These are phyloP conservation scores for Calameuta pallipes DNA, from an alignment of 2,888 invertebrate species.

Conservation along the genomic window DNA sequence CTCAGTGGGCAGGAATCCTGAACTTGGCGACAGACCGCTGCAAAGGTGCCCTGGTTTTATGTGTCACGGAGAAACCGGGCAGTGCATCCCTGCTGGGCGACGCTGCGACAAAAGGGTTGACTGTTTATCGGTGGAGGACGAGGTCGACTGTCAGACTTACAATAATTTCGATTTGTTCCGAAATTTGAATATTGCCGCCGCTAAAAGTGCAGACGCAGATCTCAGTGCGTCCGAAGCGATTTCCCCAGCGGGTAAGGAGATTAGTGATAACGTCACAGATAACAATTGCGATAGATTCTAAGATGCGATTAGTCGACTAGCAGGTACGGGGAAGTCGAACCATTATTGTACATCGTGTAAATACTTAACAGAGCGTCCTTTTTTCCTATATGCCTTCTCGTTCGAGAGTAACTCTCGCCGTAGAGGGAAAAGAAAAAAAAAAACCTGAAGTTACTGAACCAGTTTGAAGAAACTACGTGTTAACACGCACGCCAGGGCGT, in stretches of 20 bases:
- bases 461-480: background rate
- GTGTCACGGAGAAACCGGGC: conserved; percentile 75
- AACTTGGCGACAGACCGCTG: conserved; percentile 65
- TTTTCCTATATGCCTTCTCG: background rate
- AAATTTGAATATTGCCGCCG: background rate
- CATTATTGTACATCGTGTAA: background rate
- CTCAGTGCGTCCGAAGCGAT: background rate
- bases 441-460: background rate
- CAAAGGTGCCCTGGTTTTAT: conserved; percentile 79
- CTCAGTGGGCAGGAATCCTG: background rate
- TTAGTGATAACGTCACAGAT: background rate
- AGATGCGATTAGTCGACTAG: background rate
- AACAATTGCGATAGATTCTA: background rate
- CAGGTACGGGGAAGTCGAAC: background rate
- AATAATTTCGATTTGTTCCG: background rate
- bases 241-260: background rate
- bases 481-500: background rate
- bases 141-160: conserved; percentile 72
- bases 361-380: background rate
- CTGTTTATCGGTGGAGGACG: conserved; percentile 85
- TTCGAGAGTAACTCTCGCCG: background rate
- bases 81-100: conserved; percentile 75
- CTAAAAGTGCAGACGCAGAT: background rate
- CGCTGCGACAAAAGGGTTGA: conserved; percentile 81
- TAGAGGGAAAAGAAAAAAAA: background rate